Base-by-base conservation (phyloP, 2,888 invertebrate species). In the Melanargia galathea region DNA sequence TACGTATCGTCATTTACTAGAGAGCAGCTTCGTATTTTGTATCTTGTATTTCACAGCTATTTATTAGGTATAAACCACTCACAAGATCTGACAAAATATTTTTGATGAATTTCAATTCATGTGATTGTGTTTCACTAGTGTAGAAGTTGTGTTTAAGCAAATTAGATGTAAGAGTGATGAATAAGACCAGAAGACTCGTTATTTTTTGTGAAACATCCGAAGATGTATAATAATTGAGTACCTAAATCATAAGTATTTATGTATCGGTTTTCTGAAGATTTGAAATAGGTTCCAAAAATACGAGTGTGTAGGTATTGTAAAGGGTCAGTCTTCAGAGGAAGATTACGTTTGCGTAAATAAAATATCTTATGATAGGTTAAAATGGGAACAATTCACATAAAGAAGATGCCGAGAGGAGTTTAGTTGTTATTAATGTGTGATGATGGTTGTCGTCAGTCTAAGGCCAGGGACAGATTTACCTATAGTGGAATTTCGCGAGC, bases 301-400 rank as follows among this genome's bases (percentile, higher is more conserved):
- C 22, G 20, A 18, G 18, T 46, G 5, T 2, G 8, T 73, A 66
- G 5, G 1, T n/a, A n/a, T n/a, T n/a, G 56, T 68, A 63, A 64
- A 33, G 33, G 22, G 35, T 33, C 30, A 55, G 57, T 26, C 52
- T 54, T 38, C 11, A 35, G 43, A 49, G 26, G 30, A 57, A 52
- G 58, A 63, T 51, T 58, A 22, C 26, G 55, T 55, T 61, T 46
- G n/a, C 24, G 26, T 43, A 58, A 40, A 45, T 46, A 38, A 11
- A 63, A 77, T 79, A 79, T 80, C 69, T 83, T 84, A 87, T 81
- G 83, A 82, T 86, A 85, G 77, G 82, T 78, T 81, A 83, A 84
- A 79, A 82, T 78, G 88, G 89, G 88, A 90, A 84, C 88, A 88
- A 87, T 81, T 78, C 58, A 82, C 63, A 51, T 63, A 30, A 45